Evolutionary conservation across 2,888 invertebrate species (phyloP), one percentile per base, ranked within the genome.

Genomic region (Liodrosophila aerea): DNA sequence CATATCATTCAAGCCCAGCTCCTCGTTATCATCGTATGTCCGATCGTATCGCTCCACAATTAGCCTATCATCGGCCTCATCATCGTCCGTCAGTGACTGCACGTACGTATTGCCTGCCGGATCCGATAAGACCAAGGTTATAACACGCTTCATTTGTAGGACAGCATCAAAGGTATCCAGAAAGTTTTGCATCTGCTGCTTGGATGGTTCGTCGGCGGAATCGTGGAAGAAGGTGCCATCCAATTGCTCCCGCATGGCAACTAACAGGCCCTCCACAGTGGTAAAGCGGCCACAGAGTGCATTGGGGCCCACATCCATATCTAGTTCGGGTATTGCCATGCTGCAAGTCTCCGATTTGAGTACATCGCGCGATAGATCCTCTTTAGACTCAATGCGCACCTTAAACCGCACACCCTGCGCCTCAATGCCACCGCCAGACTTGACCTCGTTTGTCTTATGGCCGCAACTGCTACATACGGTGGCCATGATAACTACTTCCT

Each of bases 401-500:
- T 94, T 94, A 62, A 98, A 95, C 64, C 91, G 92, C 0, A 94
- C 92, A 0, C 98, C 98, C 71, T 93, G 91, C 0, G 94, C 92
- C 88, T 97, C 97, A 30, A 98, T 94, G 0, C 98, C 98, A 12
- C 95, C 92, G 0, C 97, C 97, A 0, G 97, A 95, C 89, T 99
- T 98, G 0, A 99, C 98, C 92, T 99, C 99, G 88, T 97, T 99
- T 1, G 98, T 97, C 76, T 95, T 93, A 85, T 94, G 93, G 0
- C 99, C 99, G 90, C 99, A 99, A 0, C 88, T 88, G 11, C 98
- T 98, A 89, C 99, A 99, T 0, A 91, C 92, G 0, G 98, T 98
- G 0, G 98, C 97, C 99, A 99, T 99, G 60, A 99, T 97, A 0
- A 99, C 94, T 0, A 98, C 97, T 88, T 99, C 96, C 90, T 99